Conservation (phyloP, 2,888 invertebrate genomes). For the Synanthedon myopaeformis region DNA sequence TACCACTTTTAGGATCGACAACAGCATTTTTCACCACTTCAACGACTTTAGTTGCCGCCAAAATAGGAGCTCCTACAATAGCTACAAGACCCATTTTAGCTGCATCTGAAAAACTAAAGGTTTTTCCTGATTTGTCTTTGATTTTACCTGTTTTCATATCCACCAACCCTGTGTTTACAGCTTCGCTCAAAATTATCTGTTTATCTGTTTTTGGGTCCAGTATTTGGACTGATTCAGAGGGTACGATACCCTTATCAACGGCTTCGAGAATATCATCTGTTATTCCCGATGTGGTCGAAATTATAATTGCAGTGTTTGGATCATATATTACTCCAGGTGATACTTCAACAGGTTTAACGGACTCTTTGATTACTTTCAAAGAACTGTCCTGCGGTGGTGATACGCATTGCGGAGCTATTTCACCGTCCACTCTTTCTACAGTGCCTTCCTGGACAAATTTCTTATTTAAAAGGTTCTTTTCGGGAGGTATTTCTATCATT, state of each 20-base stretch:
- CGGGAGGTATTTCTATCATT: not conserved
- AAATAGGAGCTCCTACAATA: conserved; percentile 80
- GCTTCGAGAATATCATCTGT: conserved; percentile 78
- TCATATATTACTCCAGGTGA: conserved; percentile 80
- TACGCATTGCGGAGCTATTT: not conserved
- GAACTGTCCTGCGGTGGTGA: conserved; percentile 6
- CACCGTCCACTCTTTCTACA: not conserved
- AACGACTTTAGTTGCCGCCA: conserved; percentile 76
- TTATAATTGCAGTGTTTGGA: conserved; percentile 76
- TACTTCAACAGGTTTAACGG: conserved; percentile 72
- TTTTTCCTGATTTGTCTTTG: conserved; percentile 74
- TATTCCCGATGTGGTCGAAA: conserved; percentile 74
- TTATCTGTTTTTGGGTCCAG: conserved; percentile 77
- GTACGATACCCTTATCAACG: conserved; percentile 78
- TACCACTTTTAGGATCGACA: conserved; percentile 79
- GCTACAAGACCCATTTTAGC: conserved; percentile 80
- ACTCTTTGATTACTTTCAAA: conserved; percentile 3
- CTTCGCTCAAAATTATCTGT: conserved; percentile 79
- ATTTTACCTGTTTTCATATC: conserved; percentile 78
- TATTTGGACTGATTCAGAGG: conserved; percentile 75
- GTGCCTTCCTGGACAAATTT: not conserved
- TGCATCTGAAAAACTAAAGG: conserved; percentile 79
- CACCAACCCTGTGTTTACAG: conserved; percentile 80
- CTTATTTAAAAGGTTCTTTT: not conserved
- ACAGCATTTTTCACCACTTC: conserved; percentile 72